Base-by-base conservation (phyloP, 1,140 invertebrate species). In the Drosophila pruinosa region DNA sequence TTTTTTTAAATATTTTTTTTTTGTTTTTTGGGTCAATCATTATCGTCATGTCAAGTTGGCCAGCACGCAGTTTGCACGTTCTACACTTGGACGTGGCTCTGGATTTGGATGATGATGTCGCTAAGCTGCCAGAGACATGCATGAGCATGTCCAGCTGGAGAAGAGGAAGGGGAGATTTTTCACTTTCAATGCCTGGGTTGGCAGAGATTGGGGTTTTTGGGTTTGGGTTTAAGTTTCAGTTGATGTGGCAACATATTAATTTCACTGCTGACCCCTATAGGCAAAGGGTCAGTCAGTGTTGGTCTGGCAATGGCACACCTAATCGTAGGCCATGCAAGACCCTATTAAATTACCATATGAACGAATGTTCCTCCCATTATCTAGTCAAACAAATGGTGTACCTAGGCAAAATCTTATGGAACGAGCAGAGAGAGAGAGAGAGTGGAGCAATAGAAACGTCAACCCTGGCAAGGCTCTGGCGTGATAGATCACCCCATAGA, bases 401-500 rank as follows among this genome's bases (percentile, higher is more conserved):
- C 36, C 59, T 31, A 39, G 47, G 75, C 79, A 56, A 75, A n/a
- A 81, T 75, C 75, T 75, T 8, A 12, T 28, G 14, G 17, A 52
- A n/a, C 52, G 64, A 17, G 22, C 41, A 61, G 31, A 61, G 45
- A 54, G 21, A 52, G 31, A 22, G 48, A 10, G 31, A 17, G 15
- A 39, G 41, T 24, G 24, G 17, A 31, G 45, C 56, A 75, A 75
- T 61, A 78, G 58, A 78, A 67, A 74, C 67, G 65, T 70, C 72
- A 74, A 64, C 52, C 41, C 26, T 26, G 41, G 28, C 52, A 38
- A 63, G 65, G 41, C 78, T 52, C 47, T 50, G 67, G 41, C 67
- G 65, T 88, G 82, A 88, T 88, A 88, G 82, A 88, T 88, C 82
- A 88, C 82, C 78, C 82, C 82, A 75, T 82, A 77, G 82, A 88